A percentile compares a stretch with the other conserved stretches of the same genome.
Evolutionary conservation across 2,888 invertebrate species (phyloP).

Genomic region (Drosophila nr. fundita): DNA sequence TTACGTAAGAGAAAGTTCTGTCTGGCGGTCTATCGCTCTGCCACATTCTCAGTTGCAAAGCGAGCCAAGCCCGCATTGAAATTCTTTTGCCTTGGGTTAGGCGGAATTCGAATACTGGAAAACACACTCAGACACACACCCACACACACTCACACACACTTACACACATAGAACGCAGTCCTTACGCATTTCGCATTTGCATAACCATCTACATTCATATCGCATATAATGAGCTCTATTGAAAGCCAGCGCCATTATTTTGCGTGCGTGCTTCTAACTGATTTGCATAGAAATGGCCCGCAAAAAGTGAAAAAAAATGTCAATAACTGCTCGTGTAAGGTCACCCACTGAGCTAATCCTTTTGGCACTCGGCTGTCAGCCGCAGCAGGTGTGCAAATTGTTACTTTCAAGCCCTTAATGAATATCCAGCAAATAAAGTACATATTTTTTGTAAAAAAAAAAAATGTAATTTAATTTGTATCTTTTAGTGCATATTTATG

Average conservation of each 20-base stretch:
- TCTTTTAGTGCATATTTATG: background rate
- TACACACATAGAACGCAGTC: background rate
- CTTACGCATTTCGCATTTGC: constrained; percentile 55
- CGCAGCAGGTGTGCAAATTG: background rate
- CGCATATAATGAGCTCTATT: constrained; percentile 63
- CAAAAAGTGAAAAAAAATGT: constrained; percentile 40
- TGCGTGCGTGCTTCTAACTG: constrained; percentile 67
- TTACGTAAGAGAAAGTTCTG: constrained; percentile 56
- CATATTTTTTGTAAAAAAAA: background rate
- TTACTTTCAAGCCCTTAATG: background rate
- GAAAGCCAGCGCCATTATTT: constrained; percentile 54
- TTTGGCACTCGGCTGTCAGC: constrained; percentile 27
- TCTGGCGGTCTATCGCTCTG: constrained; percentile 25
- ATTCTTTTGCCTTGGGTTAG: constrained; percentile 53
- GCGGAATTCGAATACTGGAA: constrained; percentile 8
- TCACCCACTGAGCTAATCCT: constrained; percentile 47
- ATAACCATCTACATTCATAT: constrained; percentile 51
- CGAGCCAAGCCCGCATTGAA: constrained; percentile 56
- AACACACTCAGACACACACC: background rate
- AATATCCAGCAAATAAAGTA: background rate
- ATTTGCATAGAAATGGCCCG: constrained; percentile 71
- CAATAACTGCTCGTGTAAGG: constrained; percentile 51
- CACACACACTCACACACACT: too few relatives aligned
- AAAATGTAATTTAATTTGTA: background rate
- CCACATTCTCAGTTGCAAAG: constrained; percentile 13